Percentiles rank a stretch among this genome's conserved stretches.
These are phyloP conservation scores for Ylistrum balloti DNA, from an alignment of 1,140 invertebrate genomes.

Conservation along the genomic window DNA sequence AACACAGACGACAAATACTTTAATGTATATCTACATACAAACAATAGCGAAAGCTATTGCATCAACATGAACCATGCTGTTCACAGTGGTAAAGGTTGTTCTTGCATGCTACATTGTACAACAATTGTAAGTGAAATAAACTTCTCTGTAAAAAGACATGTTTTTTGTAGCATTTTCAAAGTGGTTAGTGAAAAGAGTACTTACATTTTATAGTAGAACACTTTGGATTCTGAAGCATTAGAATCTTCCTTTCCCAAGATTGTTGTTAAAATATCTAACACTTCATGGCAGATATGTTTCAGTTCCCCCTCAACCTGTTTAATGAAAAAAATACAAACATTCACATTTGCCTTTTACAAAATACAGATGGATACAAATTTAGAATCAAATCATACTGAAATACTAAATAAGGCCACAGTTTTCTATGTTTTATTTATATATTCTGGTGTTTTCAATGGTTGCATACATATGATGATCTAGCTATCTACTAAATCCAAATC, in stretches of 20 bases:
- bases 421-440: too few species aligned
- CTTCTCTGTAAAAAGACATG: not conserved
- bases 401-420: too few species aligned
- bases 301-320: slow-evolving; percentile 95
- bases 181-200: slow-evolving; percentile 66
- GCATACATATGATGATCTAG: too few species aligned
- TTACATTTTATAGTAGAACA: slow-evolving; percentile 99
- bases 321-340: slow-evolving; percentile 43
- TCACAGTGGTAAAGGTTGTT: not conserved
- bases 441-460: too few species aligned
- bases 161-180: not conserved
- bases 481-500: too few species aligned
- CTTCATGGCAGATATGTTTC: slow-evolving; percentile 97
- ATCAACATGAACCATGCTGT: not conserved
- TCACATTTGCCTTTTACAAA: not conserved
- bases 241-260: slow-evolving; percentile 89
- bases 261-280: slow-evolving; percentile 86
- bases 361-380: not conserved
- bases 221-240: slow-evolving; percentile 97
- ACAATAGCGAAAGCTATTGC: slow-evolving; percentile 17
- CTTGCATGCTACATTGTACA: slow-evolving; percentile 31
- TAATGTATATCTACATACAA: not conserved
- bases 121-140: not conserved
- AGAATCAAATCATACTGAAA: too few species aligned
- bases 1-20: not conserved